Conservation (phyloP, 2,797 vertebrate genomes). For the Pteronotus mesoamericanus region DNA sequence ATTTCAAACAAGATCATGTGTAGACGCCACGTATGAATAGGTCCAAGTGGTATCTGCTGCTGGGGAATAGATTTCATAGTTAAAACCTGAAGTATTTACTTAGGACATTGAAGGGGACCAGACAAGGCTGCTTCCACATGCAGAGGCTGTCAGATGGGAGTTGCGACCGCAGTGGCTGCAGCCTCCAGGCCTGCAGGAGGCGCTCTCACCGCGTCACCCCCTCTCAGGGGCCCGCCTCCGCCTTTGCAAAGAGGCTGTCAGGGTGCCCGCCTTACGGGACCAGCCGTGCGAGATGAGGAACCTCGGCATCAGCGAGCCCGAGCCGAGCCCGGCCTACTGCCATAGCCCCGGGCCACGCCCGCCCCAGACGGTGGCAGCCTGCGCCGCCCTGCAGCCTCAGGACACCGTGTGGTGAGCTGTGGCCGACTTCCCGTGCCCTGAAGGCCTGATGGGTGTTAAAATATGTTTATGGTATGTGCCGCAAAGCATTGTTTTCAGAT, state of each 20-base stretch:
- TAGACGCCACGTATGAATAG: not conserved
- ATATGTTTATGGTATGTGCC: not conserved
- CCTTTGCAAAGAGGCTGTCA: not conserved
- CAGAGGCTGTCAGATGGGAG: not conserved
- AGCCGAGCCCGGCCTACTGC: too few relatives aligned
- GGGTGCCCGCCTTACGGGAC: too few relatives aligned
- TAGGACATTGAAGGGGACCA: not conserved
- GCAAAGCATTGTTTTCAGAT: not conserved
- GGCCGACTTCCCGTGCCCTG: not conserved
- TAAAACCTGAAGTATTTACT: not conserved
- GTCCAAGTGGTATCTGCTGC: not conserved
- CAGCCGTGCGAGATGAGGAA: too few relatives aligned
- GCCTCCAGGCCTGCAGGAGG: too few relatives aligned
- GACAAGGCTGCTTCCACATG: not conserved
- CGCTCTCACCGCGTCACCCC: too few relatives aligned
- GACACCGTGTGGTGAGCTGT: accelerated
- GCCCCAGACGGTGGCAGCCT: not conserved
- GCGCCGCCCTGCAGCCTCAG: accelerated
- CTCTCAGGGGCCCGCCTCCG: too few relatives aligned
- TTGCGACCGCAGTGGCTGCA: not conserved
- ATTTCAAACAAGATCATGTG: not conserved
- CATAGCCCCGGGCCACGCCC: too few relatives aligned
- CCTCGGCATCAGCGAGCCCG: too few relatives aligned
- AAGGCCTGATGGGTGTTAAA: not conserved
- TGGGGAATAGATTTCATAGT: not conserved